Percentiles rank a stretch among this genome's conserved stretches.
Conservation (phyloP, 2,113 vertebrate species). For the Camelus bactrianus region DNA sequence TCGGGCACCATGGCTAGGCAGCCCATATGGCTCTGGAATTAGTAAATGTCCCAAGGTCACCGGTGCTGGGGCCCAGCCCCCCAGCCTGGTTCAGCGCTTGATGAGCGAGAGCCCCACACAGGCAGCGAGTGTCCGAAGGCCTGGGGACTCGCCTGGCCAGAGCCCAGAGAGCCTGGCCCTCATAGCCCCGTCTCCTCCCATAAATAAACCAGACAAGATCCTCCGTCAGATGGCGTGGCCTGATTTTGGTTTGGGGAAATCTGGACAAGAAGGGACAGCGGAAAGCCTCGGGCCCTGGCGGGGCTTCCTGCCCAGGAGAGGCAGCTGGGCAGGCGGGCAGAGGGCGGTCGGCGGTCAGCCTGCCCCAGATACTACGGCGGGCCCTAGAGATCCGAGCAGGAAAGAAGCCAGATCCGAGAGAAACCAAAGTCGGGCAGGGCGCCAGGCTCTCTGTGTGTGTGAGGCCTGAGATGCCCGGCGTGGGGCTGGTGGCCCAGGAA, state of each 20-base stretch:
- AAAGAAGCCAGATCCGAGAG: slow-evolving; percentile 25
- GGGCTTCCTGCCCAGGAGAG: not conserved
- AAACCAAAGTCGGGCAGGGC: not conserved
- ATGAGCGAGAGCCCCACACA: not conserved
- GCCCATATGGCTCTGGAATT: not conserved
- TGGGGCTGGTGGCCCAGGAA: not conserved
- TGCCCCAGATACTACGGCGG: slow-evolving; percentile 57
- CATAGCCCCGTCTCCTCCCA: slow-evolving; percentile 48
- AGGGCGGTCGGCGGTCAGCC: slow-evolving; percentile 61
- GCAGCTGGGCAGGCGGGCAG: slow-evolving; percentile 63
- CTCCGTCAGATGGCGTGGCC: slow-evolving; percentile 72
- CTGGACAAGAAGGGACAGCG: slow-evolving; percentile 59
- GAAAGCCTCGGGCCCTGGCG: slow-evolving; percentile 57
- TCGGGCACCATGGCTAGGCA: not conserved
- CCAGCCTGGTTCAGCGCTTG: not conserved
- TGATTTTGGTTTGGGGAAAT: slow-evolving; percentile 76
- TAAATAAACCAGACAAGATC: slow-evolving; percentile 74
- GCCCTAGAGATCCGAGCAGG: not conserved
- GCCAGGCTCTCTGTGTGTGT: not conserved
- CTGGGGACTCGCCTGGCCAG: slow-evolving; percentile 36
- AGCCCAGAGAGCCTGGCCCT: slow-evolving; percentile 65
- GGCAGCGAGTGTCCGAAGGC: not conserved
- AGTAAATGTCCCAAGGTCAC: not conserved
- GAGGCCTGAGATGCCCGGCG: not conserved
- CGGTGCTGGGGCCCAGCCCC: not conserved